Evolutionary conservation across 2,888 invertebrate genomes (phyloP).

Genomic region (Herminia tarsipennalis): DNA sequence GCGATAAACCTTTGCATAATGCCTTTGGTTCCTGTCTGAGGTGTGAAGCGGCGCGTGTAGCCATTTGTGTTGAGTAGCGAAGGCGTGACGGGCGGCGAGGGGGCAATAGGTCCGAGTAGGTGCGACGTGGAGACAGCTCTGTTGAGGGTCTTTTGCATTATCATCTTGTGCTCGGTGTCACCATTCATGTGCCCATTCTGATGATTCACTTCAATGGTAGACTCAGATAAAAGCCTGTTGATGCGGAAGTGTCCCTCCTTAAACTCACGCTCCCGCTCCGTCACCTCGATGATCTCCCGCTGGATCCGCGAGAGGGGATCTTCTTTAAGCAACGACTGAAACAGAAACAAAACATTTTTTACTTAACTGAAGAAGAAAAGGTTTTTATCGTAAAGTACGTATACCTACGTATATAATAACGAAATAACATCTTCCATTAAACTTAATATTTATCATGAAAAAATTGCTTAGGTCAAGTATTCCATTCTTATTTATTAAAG

Average conservation of each 20-base stretch:
- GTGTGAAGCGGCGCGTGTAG: conserved; percentile 87
- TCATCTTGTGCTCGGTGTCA: conserved; percentile 59
- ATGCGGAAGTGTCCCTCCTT: conserved; percentile 85
- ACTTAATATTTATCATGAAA: no score
- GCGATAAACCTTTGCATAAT: conserved; percentile 95
- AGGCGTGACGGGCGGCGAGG: conserved; percentile 68
- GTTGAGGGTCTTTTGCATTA: conserved; percentile 63
- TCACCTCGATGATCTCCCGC: conserved; percentile 94
- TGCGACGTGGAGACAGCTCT: conserved; percentile 80
- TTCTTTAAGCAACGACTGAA: conserved; percentile 86
- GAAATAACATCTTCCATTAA: no score
- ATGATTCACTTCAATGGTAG: conserved; percentile 77
- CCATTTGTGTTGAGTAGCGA: conserved; percentile 76
- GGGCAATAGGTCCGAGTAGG: conserved; percentile 69
- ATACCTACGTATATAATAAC: no score
- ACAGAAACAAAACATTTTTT: conserved; percentile 49
- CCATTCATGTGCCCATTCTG: conserved; percentile 77
- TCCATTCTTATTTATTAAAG: no score
- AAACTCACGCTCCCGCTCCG: conserved; percentile 93
- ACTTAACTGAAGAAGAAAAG: not conserved
- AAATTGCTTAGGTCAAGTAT: no score
- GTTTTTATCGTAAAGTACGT: no score
- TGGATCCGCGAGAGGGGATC: conserved; percentile 93
- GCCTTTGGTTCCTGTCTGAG: conserved; percentile 89
- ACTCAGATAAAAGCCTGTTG: conserved; percentile 77